phyloP scores from a whole-genome alignment of 2,888 invertebrate species.

The Oscheius onirici region DNA sequence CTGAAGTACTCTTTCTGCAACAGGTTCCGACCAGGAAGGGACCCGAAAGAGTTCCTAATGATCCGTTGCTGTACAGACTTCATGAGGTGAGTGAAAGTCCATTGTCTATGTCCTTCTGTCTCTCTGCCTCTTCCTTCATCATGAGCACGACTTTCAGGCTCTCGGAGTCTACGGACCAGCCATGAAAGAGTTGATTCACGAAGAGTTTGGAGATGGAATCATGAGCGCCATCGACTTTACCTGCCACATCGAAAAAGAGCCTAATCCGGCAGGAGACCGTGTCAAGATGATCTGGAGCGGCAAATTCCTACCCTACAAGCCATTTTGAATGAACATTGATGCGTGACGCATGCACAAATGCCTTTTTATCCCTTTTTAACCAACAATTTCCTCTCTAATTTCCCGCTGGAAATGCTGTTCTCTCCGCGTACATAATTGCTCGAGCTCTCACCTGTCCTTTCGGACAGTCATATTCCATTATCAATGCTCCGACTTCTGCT shows the following conservation, averaged over 20 bases:
- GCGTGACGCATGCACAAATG: too few species aligned
- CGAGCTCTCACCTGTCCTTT: too few species aligned
- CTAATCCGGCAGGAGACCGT: conserved; percentile 13
- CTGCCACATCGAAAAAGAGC: conserved; percentile 1
- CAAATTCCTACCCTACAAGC: conserved; percentile 30
- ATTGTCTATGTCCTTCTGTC: not conserved
- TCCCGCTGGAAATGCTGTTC: too few species aligned
- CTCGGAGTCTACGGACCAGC: conserved; percentile 30
- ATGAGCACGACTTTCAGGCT: not conserved
- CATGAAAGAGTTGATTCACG: conserved; percentile 26
- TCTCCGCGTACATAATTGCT: too few species aligned
- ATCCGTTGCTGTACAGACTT: conserved; percentile 20
- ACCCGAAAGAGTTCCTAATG: conserved; percentile 20
- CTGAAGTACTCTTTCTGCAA: conserved; percentile 1
- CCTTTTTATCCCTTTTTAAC: too few species aligned
- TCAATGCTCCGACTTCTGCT: too few species aligned
- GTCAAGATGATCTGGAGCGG: conserved; percentile 31
- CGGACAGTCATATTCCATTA: too few species aligned
- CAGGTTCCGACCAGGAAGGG: conserved; percentile 25
- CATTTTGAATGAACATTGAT: conserved; percentile 7
- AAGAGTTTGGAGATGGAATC: conserved; percentile 31
- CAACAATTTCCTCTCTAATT: too few species aligned
- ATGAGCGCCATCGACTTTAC: conserved; percentile 33
- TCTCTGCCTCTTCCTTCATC: not conserved
- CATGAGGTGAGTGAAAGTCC: conserved; percentile 9